phyloP scores from a whole-genome alignment of 2,888 invertebrate genomes.

The Muschampia plurimacula region DNA sequence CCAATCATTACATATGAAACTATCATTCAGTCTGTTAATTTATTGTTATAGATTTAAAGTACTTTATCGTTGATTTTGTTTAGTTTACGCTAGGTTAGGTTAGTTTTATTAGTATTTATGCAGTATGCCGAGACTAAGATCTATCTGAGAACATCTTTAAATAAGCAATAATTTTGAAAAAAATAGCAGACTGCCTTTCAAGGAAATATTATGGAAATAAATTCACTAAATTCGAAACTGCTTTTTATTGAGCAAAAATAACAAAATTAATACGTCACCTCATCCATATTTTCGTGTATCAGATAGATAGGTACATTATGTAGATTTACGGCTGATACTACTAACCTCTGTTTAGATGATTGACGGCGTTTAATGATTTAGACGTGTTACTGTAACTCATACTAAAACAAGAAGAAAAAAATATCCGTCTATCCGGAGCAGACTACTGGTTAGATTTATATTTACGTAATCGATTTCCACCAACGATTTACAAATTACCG shows the following conservation, averaged over 20 bases:
- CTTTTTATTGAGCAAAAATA: no score
- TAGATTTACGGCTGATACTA: slow-evolving; percentile 42
- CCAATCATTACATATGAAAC: slow-evolving; percentile 15
- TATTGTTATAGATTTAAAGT: slow-evolving; percentile 11
- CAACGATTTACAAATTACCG: slow-evolving; percentile 50
- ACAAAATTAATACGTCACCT: no score
- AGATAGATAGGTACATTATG: no score
- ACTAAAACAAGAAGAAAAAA: slow-evolving; percentile 59
- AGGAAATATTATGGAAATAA: neutral
- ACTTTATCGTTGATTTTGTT: neutral
- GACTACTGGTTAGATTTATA: slow-evolving; percentile 66
- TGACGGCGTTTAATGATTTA: slow-evolving; percentile 65
- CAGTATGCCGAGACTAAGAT: neutral
- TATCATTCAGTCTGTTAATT: slow-evolving; percentile 10
- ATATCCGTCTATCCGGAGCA: slow-evolving; percentile 41
- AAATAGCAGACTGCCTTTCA: no score
- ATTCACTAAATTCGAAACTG: no score
- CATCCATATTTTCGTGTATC: slow-evolving; percentile 9
- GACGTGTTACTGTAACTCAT: slow-evolving; percentile 66
- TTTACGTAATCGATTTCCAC: slow-evolving; percentile 65
- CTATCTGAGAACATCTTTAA: neutral
- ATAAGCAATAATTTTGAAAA: neutral
- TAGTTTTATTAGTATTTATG: neutral
- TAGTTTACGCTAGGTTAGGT: neutral
- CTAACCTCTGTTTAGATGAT: slow-evolving; percentile 55